These are phyloP conservation scores for Synergus gifuensis DNA, from an alignment of 2,888 invertebrate species.

Conservation along the genomic window DNA sequence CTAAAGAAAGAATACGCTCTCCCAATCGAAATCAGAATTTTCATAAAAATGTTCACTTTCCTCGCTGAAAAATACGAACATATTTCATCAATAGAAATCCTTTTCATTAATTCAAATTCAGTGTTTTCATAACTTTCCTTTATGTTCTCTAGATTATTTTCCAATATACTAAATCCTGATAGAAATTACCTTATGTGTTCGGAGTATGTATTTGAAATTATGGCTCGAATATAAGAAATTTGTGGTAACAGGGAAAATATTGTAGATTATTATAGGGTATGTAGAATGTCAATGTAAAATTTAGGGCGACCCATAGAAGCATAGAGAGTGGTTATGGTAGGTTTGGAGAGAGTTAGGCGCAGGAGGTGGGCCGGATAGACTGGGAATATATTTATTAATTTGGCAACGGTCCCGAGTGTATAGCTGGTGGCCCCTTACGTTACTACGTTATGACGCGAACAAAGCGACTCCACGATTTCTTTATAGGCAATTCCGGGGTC, in stretches of 20 bases:
- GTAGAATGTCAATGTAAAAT: conserved; percentile 67
- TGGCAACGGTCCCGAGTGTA: conserved; percentile 74
- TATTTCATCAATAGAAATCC: too few relatives aligned
- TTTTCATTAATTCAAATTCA: too few relatives aligned
- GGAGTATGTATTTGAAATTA: neutral
- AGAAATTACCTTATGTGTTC: neutral
- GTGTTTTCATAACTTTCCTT: too few relatives aligned
- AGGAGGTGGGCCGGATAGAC: conserved; percentile 63
- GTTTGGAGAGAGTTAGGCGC: conserved; percentile 38
- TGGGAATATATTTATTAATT: conserved; percentile 77
- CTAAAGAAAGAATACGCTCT: too few relatives aligned
- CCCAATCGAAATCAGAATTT: neutral
- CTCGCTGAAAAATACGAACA: neutral
- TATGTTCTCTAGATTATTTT: too few relatives aligned
- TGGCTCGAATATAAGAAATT: conserved; percentile 3
- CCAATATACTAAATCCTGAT: too few relatives aligned
- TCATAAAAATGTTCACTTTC: neutral
- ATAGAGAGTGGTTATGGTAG: conserved; percentile 44
- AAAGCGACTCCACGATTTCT: conserved; percentile 76
- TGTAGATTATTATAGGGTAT: conserved; percentile 47
- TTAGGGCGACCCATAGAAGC: conserved; percentile 60
- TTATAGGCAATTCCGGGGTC: conserved; percentile 77
- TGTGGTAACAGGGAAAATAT: neutral
- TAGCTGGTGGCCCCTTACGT: conserved; percentile 72
- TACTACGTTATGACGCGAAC: conserved; percentile 77